A percentile compares a stretch with the other conserved stretches of the same genome.
Conservation (phyloP, 2,113 vertebrate genomes). For the Microtus montanus region DNA sequence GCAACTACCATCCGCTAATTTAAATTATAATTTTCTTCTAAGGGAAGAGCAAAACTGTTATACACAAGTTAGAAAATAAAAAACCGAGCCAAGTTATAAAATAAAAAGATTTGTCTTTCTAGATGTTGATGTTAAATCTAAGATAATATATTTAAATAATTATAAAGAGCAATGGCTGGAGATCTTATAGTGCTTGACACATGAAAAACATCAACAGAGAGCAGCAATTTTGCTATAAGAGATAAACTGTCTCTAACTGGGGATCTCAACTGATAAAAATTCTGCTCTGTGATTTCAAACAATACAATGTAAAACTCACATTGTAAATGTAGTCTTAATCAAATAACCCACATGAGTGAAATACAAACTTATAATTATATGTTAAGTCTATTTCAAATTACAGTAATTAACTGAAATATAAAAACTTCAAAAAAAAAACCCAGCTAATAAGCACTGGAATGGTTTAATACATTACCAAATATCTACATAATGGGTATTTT, state of each 20-base stretch:
- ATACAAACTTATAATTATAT: constrained; percentile 63
- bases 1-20: constrained; percentile 44
- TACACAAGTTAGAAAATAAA: constrained; percentile 31
- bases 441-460: constrained; percentile 55
- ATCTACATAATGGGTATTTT: constrained; percentile 37
- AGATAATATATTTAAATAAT: constrained; percentile 26
- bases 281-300: constrained; percentile 60
- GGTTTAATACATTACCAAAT: constrained; percentile 35
- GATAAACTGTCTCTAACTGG: constrained; percentile 34
- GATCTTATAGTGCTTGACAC: constrained; percentile 42
- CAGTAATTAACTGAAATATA: constrained; percentile 62
- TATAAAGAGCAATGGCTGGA: constrained; percentile 50
- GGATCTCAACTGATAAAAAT: constrained; percentile 52
- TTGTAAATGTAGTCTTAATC: constrained; percentile 62
- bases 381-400: constrained; percentile 68
- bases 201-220: constrained; percentile 17
- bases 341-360: constrained; percentile 66
- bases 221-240: constrained; percentile 51
- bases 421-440: constrained; percentile 48
- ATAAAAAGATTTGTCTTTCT: constrained; percentile 13
- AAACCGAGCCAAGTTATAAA: not conserved
- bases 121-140: constrained; percentile 29
- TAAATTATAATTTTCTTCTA: constrained; percentile 54
- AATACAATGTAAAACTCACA: constrained; percentile 59
- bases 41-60: constrained; percentile 43